Conservation (phyloP, 2,888 invertebrate genomes). For the Seira ritae region DNA sequence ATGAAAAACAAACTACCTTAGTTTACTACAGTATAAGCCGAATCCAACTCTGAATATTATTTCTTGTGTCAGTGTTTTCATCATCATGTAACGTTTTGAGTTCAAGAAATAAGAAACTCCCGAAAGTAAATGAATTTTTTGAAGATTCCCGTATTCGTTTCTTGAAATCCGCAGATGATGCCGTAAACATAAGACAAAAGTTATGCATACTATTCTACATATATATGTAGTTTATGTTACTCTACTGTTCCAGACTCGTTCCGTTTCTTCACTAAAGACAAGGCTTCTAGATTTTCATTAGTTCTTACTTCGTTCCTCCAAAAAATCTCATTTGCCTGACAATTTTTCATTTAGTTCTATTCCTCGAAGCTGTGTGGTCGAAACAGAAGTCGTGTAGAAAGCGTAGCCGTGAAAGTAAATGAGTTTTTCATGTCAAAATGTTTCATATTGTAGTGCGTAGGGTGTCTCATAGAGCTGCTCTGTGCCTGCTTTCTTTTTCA, state of each 20-base stretch:
- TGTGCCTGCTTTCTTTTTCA: neutral
- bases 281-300: slow-evolving; percentile 51
- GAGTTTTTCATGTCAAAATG: slow-evolving; percentile 58
- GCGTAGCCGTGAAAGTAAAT: slow-evolving; percentile 46
- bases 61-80: neutral
- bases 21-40: neutral
- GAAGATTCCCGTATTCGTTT: neutral
- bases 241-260: neutral
- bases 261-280: neutral
- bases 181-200: slow-evolving; percentile 10
- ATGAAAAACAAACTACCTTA: neutral
- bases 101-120: too few species aligned
- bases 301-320: slow-evolving; percentile 4
- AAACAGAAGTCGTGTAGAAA: slow-evolving; percentile 8
- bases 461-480: too few species aligned
- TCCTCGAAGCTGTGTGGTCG: slow-evolving; percentile 36
- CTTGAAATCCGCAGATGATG: slow-evolving; percentile 17
- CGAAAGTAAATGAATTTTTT: slow-evolving; percentile 10
- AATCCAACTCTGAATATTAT: slow-evolving; percentile 1
- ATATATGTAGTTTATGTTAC: too few species aligned
- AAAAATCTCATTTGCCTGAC: slow-evolving; percentile 60
- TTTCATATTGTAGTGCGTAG: slow-evolving; percentile 13
- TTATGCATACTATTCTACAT: neutral
- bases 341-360: slow-evolving; percentile 61
- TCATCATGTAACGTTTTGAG: neutral